Base-by-base conservation (phyloP, 2,113 vertebrate species). In the Semnornis frantzii region DNA sequence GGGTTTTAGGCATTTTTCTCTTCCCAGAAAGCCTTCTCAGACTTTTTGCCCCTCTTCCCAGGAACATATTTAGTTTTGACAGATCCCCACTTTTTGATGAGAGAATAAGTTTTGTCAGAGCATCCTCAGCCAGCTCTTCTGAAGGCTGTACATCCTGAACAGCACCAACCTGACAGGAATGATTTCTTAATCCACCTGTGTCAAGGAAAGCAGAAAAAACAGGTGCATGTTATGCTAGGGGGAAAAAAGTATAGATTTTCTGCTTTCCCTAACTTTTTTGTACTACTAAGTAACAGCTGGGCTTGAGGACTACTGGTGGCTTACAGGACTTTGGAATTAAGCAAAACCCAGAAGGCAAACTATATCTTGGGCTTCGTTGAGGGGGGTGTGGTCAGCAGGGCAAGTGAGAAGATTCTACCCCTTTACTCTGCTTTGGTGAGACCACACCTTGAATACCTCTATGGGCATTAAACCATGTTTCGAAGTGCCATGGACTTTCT, bases 61-160 rank as follows among this genome's bases (percentile, higher is more conserved):
- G 34, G 90, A 93, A 85, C 87, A 94, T 87, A 66, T 91, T 96
- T 94, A 55, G 46, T 91, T 96, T 92, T 95, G 93, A 92, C 79
- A 92, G 71, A 85, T 82, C 64, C 70, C 79, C 6, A 9, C 89
- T 93, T 91, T 90, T 76, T 83, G 80, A 78, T 74, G 73, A 85
- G 93, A 83, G 90, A 91, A 74, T 10, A 76, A 78, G n/a, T 57
- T 91, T 90, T 27, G 7, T 70, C 52, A 90, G 88, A 52, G 74
- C 12, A 14, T 77, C 85, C 72, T 90, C 60, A 89, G 54, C 68
- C 57, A 74, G 42, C 60, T 87, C 55, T 92, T 92, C 78, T 79
- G 66, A 46, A 31, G 17, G 7, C 74, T 64, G 9, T 62, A 34
- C 46, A 6, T 58, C 30, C 33, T 54, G 70, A 91, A 42, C 39